Conservation (phyloP, 2,113 vertebrate species). For the Chauna torquata region DNA sequence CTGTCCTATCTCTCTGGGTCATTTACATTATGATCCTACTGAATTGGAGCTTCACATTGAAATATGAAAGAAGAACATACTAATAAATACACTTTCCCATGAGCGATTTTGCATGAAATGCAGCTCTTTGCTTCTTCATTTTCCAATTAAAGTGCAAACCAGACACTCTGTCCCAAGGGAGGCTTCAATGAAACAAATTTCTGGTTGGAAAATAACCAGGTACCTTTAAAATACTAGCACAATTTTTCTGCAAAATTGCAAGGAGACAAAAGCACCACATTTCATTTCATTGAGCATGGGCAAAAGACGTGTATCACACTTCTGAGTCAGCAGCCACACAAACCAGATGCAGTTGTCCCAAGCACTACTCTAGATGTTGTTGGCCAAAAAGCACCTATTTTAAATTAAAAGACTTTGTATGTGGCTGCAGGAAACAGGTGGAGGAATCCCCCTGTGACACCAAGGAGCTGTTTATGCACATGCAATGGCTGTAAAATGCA, state of each 20-base stretch:
- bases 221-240: neutral
- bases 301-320: neutral
- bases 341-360: neutral
- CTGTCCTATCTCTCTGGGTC: neutral
- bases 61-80: neutral
- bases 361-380: neutral
- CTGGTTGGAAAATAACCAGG: neutral
- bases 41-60: neutral
- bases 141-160: neutral
- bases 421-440: neutral
- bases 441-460: neutral
- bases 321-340: neutral
- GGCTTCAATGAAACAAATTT: neutral
- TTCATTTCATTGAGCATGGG: rapidly evolving
- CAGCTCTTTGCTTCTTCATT: neutral
- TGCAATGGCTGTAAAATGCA: neutral
- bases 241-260: neutral
- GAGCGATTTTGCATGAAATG: neutral
- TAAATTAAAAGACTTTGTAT: neutral
- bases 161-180: neutral
- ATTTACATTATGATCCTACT: neutral
- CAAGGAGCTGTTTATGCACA: neutral
- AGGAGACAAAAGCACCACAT: neutral
- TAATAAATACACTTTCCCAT: neutral
- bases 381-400: neutral